phyloP scores from a whole-genome alignment of 2,113 vertebrate species.

The Petromus typicus region DNA sequence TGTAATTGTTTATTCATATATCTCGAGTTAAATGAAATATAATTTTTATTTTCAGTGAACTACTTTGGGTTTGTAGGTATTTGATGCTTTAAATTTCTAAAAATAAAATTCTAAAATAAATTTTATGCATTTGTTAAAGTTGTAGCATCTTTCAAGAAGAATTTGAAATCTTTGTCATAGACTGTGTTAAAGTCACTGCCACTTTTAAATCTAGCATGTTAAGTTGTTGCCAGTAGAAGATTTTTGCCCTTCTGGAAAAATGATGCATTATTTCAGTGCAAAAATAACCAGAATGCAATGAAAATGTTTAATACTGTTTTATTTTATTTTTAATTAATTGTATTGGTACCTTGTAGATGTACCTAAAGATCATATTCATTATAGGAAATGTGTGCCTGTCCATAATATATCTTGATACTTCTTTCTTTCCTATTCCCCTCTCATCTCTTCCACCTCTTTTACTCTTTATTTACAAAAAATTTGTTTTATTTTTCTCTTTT shows the following conservation, averaged over 20 bases:
- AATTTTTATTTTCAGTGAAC: not conserved
- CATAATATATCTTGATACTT: too few species aligned
- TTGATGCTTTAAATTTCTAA: not conserved
- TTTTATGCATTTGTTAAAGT: not conserved
- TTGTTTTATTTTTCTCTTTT: too few species aligned
- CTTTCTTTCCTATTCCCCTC: too few species aligned
- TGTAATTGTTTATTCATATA: not conserved
- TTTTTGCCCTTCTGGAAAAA: not conserved
- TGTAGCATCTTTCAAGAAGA: not conserved
- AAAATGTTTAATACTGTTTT: not conserved
- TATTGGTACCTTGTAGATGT: too few species aligned
- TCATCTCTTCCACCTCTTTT: too few species aligned
- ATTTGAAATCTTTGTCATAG: not conserved
- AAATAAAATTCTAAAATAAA: not conserved
- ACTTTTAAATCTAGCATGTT: not conserved
- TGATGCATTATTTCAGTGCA: not conserved
- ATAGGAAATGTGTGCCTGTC: too few species aligned
- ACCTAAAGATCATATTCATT: too few species aligned
- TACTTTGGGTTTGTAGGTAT: constrained; percentile 10
- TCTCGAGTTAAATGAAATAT: not conserved
- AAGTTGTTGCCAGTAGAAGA: not conserved
- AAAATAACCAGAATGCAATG: not conserved
- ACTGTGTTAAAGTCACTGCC: not conserved
- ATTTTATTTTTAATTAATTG: too few species aligned
- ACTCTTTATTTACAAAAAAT: too few species aligned